These are phyloP conservation scores for Sterrhoptilus dennistouni DNA, from an alignment of 2,113 vertebrate genomes.

Conservation along the genomic window DNA sequence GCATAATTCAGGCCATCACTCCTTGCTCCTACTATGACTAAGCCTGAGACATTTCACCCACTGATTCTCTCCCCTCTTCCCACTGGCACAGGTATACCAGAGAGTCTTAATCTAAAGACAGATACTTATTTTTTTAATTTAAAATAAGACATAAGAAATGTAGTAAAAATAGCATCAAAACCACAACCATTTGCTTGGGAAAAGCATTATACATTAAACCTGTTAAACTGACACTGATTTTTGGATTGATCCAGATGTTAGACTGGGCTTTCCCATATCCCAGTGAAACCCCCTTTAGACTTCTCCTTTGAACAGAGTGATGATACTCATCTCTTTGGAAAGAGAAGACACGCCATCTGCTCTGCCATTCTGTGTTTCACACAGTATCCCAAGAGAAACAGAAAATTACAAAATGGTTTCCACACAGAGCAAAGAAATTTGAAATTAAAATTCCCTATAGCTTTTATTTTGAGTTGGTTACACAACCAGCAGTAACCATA, in stretches of 20 bases:
- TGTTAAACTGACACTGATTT: not conserved
- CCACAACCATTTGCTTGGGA: not conserved
- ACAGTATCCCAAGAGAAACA: not conserved
- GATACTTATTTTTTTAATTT: not conserved
- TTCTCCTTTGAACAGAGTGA: not conserved
- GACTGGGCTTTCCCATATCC: not conserved
- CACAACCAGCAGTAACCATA: not conserved
- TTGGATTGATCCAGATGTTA: not conserved
- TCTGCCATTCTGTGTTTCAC: not conserved
- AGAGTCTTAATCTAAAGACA: not conserved
- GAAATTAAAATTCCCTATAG: not conserved
- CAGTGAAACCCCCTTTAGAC: not conserved
- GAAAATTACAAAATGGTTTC: conserved; percentile 9
- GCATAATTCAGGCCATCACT: conserved; percentile 35
- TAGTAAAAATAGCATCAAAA: not conserved
- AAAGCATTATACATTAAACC: not conserved
- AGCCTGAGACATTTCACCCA: not conserved
- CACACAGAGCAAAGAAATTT: not conserved
- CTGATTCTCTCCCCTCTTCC: not conserved
- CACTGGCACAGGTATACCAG: not conserved
- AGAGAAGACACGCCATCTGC: not conserved
- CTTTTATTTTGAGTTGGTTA: not conserved
- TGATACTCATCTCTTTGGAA: not conserved
- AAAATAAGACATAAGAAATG: not conserved
- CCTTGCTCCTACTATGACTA: conserved; percentile 15